A percentile compares a stretch with the other conserved stretches of the same genome.
Evolutionary conservation across 2,113 vertebrate genomes (phyloP).

Genomic region (Picathartes gymnocephalus): DNA sequence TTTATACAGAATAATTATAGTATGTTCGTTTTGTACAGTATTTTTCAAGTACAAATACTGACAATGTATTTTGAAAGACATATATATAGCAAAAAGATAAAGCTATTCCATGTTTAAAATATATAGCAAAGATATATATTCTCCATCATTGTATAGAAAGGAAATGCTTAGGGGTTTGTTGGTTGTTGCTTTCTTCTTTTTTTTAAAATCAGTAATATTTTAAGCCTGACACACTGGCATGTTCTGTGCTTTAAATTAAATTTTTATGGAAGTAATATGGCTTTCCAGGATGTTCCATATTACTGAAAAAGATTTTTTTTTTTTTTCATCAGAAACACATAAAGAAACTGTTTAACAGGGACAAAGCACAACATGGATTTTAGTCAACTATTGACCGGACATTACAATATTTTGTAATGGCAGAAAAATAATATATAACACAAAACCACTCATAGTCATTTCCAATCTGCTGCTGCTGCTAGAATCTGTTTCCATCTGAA

Average conservation of each 20-base stretch:
- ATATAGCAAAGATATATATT: conserved; percentile 79
- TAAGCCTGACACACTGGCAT: conserved; percentile 62
- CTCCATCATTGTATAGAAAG: conserved; percentile 73
- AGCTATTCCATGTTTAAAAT: conserved; percentile 74
- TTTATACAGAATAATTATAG: conserved; percentile 89
- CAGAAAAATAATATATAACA: neutral
- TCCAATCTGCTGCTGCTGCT: conserved; percentile 48
- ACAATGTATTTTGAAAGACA: conserved; percentile 85
- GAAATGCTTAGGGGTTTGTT: conserved; percentile 49
- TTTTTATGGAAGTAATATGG: conserved; percentile 42
- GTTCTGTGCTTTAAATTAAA: conserved; percentile 66
- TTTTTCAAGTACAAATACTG: conserved; percentile 91
- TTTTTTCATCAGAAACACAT: conserved; percentile 54
- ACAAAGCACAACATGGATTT: conserved; percentile 65
- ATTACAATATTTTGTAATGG: conserved; percentile 48
- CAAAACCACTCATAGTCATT: conserved; percentile 27
- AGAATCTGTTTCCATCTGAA: neutral
- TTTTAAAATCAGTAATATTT: conserved; percentile 53
- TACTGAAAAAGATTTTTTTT: conserved; percentile 18
- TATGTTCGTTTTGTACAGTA: conserved; percentile 88
- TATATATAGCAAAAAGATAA: conserved; percentile 77
- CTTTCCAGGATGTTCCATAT: conserved; percentile 30
- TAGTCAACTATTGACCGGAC: conserved; percentile 61
- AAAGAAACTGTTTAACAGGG: conserved; percentile 38
- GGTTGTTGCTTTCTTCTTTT: neutral